phyloP scores from a whole-genome alignment of 2,113 vertebrate genomes.

The Scortum barcoo region DNA sequence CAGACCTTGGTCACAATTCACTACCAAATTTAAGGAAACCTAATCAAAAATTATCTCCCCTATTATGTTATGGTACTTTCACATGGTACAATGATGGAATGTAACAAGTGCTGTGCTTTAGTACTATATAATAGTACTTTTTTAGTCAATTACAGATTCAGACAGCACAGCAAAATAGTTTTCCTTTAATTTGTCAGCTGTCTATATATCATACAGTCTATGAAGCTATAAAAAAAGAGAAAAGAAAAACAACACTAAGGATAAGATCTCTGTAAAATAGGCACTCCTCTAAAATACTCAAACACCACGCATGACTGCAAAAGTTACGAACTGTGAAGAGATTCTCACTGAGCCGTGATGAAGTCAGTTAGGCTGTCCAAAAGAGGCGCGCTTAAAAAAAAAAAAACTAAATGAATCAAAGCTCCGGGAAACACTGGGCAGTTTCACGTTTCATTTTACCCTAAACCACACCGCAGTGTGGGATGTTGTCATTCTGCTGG shows the following conservation, averaged over 20 bases:
- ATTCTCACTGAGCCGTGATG: slow-evolving; percentile 5
- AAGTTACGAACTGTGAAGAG: not conserved
- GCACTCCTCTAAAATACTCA: not conserved
- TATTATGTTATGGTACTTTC: no score
- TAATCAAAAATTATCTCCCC: no score
- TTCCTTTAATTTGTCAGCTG: no score
- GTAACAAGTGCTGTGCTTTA: no score
- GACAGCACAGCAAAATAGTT: no score
- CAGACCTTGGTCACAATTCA: not conserved
- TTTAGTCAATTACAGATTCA: no score
- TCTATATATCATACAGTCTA: no score
- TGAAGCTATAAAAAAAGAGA: not conserved
- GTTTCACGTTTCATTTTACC: not conserved
- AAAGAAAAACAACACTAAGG: no score
- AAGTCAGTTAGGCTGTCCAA: not conserved
- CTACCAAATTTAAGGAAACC: not conserved
- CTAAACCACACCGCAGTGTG: slow-evolving; percentile 5
- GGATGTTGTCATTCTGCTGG: not conserved
- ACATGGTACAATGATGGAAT: no score
- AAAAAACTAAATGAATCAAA: slow-evolving; percentile 7
- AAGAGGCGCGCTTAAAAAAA: not conserved
- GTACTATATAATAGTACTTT: no score
- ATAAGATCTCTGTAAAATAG: not conserved
- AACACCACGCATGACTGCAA: not conserved
- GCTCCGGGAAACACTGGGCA: not conserved